Evolutionary conservation across 2,113 vertebrate genomes (phyloP), one percentile per base, ranked within the genome.

Genomic region (Lycaon pictus): DNA sequence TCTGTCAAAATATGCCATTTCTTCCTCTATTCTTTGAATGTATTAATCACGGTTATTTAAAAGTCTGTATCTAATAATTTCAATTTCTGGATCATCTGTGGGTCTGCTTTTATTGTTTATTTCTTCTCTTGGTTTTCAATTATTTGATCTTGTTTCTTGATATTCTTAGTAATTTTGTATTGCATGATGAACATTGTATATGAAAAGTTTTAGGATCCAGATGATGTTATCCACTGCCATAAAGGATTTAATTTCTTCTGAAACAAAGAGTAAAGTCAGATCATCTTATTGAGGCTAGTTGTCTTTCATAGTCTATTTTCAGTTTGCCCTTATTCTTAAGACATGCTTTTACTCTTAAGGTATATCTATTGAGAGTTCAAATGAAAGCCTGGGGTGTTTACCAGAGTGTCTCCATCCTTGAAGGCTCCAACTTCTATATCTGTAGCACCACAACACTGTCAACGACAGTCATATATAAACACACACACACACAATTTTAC

Each of bases 191-290:
- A 81, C 29, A 90, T 0, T 53, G 37, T 51, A 76, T 53, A 37
- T 84, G 27, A 65, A 84, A 56, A 22, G 13, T 15, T 88, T 89
- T 62, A 90, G 7, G 32, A 69, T 56, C 60, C 17, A 32, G 58
- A 77, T 82, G 7, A 77, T 88, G 17, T 69, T 71, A 63, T 29
- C 62, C 51, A 23, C 16, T 7, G 20, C 37, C 27, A 84, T 5
- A 37, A 88, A 92, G 13, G 58, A 65, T 74, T 84, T 85, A 72
- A 72, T 60, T 95, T 95, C 55, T 89, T 72, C 17, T 97, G 27
- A 65, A 16, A 88, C 27, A 53, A 4, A 77, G n/a, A 88, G 56
- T 53, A 72, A 94, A 80, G 37, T 25, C 25, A 90, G 71, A 88
- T 58, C 29, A 43, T 12, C 13, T 55, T 92, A 13, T 67, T 56